phyloP scores from a whole-genome alignment of 2,888 invertebrate genomes.

The Agriotes lineatus region DNA sequence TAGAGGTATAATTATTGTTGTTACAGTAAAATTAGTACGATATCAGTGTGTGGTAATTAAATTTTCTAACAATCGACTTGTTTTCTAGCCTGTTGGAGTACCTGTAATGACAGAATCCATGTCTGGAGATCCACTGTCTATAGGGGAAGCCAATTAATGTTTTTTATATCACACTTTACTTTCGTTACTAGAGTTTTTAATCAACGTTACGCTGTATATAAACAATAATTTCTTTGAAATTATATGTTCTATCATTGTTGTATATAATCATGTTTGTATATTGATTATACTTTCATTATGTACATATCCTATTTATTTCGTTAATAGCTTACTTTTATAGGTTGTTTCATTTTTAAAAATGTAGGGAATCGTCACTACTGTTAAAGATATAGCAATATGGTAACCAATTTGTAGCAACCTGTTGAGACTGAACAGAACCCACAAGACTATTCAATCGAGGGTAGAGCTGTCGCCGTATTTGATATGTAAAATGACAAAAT shows the following conservation, averaged over 20 bases:
- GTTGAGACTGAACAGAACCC: too few species aligned
- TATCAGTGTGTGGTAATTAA: not conserved
- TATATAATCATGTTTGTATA: constrained; percentile 32
- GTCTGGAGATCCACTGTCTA: constrained; percentile 31
- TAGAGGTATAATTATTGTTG: constrained; percentile 57
- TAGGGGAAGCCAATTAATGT: constrained; percentile 35
- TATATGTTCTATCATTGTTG: constrained; percentile 28
- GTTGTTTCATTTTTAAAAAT: not conserved
- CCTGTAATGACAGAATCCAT: constrained; percentile 36
- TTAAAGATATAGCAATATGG: too few species aligned
- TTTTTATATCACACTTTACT: not conserved
- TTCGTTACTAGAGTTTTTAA: constrained; percentile 1
- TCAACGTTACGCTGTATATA: constrained; percentile 5
- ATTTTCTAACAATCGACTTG: not conserved
- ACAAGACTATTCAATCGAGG: too few species aligned
- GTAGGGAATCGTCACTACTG: too few species aligned
- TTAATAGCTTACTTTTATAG: not conserved
- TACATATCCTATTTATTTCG: constrained; percentile 28
- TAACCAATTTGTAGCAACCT: too few species aligned
- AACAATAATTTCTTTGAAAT: constrained; percentile 20
- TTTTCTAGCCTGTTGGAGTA: constrained; percentile 38
- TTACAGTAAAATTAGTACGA: constrained; percentile 18
- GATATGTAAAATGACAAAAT: too few species aligned
- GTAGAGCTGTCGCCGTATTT: too few species aligned
- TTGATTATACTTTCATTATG: constrained; percentile 14